Percentiles rank a stretch among this genome's conserved stretches.
Conservation (phyloP, 2,888 invertebrate species). For the Coenonympha arcania region DNA sequence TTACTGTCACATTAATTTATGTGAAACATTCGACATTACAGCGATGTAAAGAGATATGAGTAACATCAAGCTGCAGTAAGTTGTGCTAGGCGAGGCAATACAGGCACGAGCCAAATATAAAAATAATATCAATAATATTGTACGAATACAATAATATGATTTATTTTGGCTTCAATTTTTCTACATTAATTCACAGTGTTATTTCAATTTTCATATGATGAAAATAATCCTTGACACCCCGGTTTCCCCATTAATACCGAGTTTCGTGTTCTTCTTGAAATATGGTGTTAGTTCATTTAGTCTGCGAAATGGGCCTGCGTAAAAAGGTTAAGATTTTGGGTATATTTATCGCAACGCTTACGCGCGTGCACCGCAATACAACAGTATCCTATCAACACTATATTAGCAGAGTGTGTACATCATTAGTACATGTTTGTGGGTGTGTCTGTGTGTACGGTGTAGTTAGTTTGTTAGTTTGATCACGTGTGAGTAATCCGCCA, state of each 20-base stretch:
- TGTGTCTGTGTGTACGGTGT: background rate
- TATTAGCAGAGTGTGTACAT: background rate
- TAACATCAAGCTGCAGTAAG: background rate
- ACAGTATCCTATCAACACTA: background rate
- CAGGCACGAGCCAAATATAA: no score
- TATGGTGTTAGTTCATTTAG: no score
- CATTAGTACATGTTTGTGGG: background rate
- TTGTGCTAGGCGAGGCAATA: background rate
- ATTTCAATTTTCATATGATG: no score
- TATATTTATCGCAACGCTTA: background rate
- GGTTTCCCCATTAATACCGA: no score
- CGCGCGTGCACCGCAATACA: background rate
- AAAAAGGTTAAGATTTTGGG: no score
- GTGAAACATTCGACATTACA: background rate
- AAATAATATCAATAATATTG: no score
- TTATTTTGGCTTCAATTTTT: no score
- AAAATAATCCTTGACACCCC: no score
- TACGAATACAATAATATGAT: no score
- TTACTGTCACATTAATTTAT: slow-evolving; percentile 1
- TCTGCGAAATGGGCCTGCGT: no score
- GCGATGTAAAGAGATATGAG: background rate
- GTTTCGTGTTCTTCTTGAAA: no score
- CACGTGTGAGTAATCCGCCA: background rate
- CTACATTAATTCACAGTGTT: no score
- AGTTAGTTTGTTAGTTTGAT: background rate